Evolutionary conservation across 2,888 invertebrate species (phyloP).

Genomic region (Periphyllus acericola): DNA sequence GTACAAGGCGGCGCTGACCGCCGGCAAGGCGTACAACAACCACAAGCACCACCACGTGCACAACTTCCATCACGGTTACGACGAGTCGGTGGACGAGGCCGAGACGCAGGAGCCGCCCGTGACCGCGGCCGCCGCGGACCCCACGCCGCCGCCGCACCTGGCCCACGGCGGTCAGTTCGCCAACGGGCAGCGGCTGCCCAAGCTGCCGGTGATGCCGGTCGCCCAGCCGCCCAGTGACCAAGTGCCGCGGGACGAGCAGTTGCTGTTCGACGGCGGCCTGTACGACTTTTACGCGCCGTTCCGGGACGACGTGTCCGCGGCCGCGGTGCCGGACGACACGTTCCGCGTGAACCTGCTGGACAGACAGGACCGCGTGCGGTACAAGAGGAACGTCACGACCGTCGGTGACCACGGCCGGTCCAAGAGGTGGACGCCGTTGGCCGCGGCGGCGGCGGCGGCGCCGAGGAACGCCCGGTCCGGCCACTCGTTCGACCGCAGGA

Average conservation of each 20-base stretch:
- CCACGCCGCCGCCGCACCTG: slow-evolving; percentile 43
- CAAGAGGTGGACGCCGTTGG: slow-evolving; percentile 17
- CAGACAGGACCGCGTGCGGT: not conserved
- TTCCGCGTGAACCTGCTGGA: slow-evolving; percentile 39
- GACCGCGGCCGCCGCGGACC: not conserved
- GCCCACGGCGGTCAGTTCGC: slow-evolving; percentile 46
- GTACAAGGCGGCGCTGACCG: slow-evolving; percentile 82
- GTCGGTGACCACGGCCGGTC: not conserved
- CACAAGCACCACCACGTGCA: slow-evolving; percentile 83
- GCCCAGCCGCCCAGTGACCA: not conserved
- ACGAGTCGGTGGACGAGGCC: slow-evolving; percentile 58
- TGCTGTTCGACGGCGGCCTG: slow-evolving; percentile 27
- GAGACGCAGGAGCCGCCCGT: slow-evolving; percentile 59
- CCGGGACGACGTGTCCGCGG: not conserved
- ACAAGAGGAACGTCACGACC: slow-evolving; percentile 9
- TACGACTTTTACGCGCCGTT: slow-evolving; percentile 20
- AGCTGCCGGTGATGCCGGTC: slow-evolving; percentile 63
- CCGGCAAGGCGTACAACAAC: slow-evolving; percentile 86
- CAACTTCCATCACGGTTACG: slow-evolving; percentile 59
- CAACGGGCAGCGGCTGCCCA: slow-evolving; percentile 64
- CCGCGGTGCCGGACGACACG: not conserved
- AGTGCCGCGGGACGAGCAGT: not conserved
- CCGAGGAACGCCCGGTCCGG: not conserved
- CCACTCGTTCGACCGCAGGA: not conserved
- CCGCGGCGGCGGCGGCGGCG: not conserved